Conservation (phyloP, 2,888 invertebrate genomes). For the Cremastinae sp. region DNA sequence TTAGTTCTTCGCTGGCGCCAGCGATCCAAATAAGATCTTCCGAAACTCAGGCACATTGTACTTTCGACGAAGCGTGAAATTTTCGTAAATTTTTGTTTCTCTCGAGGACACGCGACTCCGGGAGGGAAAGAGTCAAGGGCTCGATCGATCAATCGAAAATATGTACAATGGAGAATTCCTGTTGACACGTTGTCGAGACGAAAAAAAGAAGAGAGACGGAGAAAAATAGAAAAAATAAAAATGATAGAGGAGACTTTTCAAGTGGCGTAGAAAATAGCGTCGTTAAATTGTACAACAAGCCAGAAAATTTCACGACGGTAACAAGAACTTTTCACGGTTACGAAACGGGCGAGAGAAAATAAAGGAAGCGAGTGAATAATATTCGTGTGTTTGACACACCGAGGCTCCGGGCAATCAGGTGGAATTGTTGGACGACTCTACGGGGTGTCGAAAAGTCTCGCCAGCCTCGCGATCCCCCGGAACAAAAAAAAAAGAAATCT, state of each 20-base stretch:
- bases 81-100: slow-evolving; percentile 48
- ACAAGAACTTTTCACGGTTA: slow-evolving; percentile 51
- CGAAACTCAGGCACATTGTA: slow-evolving; percentile 11
- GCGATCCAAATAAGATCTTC: slow-evolving; percentile 26
- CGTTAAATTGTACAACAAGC: slow-evolving; percentile 57
- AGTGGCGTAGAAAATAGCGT: slow-evolving; percentile 56
- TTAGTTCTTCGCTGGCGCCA: slow-evolving; percentile 1
- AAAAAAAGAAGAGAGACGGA: slow-evolving; percentile 34
- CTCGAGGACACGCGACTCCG: slow-evolving; percentile 26
- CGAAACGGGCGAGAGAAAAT: slow-evolving; percentile 47
- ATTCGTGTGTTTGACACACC: slow-evolving; percentile 35
- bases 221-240: not conserved
- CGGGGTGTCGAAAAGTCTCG: slow-evolving; percentile 69
- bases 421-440: slow-evolving; percentile 74
- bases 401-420: slow-evolving; percentile 75
- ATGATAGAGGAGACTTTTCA: slow-evolving; percentile 51
- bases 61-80: slow-evolving; percentile 55
- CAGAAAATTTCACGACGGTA: slow-evolving; percentile 61
- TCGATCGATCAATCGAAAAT: slow-evolving; percentile 30
- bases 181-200: slow-evolving; percentile 30
- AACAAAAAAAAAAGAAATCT: slow-evolving; percentile 45
- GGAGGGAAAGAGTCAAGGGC: not conserved
- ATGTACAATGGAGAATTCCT: slow-evolving; percentile 8
- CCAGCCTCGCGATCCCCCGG: slow-evolving; percentile 38
- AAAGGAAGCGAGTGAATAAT: slow-evolving; percentile 50